Conservation (phyloP, 1,140 invertebrate genomes). For the Aricia agestis region DNA sequence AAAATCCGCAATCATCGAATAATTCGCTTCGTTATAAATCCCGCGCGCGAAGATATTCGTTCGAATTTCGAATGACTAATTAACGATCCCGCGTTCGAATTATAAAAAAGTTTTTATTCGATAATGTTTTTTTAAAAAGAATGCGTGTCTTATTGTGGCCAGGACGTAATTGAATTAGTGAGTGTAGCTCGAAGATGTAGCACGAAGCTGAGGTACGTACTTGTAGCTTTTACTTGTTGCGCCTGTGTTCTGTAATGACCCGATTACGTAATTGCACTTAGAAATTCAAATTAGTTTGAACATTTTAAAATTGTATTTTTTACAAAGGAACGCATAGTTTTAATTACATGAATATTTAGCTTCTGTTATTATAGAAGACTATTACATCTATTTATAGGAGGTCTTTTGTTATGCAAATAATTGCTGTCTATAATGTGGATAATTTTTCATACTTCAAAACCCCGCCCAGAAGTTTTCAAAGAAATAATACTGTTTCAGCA, state of each 20-base stretch:
- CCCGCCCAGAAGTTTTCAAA: too few relatives aligned
- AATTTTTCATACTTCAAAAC: too few relatives aligned
- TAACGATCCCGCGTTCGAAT: slow-evolving; percentile 7
- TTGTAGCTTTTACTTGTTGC: slow-evolving; percentile 63
- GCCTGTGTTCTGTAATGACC: slow-evolving; percentile 30
- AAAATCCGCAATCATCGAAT: slow-evolving; percentile 29
- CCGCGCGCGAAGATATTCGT: slow-evolving; percentile 20
- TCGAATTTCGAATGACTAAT: slow-evolving; percentile 21
- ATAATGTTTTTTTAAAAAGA: slow-evolving; percentile 24
- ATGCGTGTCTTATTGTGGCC: slow-evolving; percentile 23
- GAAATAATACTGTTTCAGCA: neutral
- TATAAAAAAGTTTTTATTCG: neutral
- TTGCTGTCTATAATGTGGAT: too few relatives aligned
- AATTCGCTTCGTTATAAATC: slow-evolving; percentile 25
- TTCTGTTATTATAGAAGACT: neutral
- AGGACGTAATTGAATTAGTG: slow-evolving; percentile 43
- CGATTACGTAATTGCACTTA: slow-evolving; percentile 55
- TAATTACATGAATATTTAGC: neutral
- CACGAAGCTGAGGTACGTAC: slow-evolving; percentile 37
- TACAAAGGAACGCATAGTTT: neutral
- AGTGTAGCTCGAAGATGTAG: slow-evolving; percentile 49
- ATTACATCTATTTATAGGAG: neutral
- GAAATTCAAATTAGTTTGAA: slow-evolving; percentile 27
- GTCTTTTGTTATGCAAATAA: too few relatives aligned
- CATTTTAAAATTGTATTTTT: slow-evolving; percentile 3